phyloP scores from a whole-genome alignment of 2,797 vertebrate species.

The Tapera naevia region DNA sequence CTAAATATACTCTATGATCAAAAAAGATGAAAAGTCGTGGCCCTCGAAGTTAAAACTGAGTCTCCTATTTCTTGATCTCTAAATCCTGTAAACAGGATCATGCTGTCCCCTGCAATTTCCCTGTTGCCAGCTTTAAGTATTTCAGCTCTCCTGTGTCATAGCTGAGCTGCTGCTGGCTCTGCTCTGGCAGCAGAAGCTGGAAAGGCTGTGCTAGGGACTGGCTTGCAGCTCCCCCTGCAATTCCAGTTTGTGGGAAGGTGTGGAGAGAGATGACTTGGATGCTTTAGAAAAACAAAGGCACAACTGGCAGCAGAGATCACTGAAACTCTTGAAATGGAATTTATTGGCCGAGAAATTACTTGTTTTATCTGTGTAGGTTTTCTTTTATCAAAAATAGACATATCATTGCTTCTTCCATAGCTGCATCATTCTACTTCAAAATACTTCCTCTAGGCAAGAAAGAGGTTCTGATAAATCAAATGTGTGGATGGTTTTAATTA shows the following conservation, averaged over 20 bases:
- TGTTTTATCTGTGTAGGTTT: background rate
- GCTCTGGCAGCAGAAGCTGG: background rate
- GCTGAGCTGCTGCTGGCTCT: background rate
- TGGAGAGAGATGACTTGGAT: background rate
- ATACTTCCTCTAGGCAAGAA: background rate
- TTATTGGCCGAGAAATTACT: background rate
- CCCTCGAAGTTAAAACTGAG: background rate
- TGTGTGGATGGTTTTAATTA: background rate
- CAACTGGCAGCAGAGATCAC: background rate
- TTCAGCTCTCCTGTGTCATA: background rate
- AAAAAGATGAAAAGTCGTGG: conserved; percentile 52
- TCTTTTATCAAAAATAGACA: background rate
- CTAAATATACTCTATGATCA: conserved; percentile 64
- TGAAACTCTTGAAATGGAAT: background rate
- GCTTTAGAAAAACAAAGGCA: background rate
- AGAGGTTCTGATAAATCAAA: background rate
- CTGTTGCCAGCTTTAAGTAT: background rate
- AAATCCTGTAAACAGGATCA: background rate
- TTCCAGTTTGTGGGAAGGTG: background rate
- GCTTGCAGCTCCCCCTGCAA: fast-evolving
- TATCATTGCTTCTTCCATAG: background rate
- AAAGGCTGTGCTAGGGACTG: background rate
- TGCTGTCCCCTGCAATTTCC: background rate
- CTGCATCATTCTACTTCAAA: background rate
- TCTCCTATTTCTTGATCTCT: conserved; percentile 17